Evolutionary conservation across 2,797 vertebrate species (phyloP), one percentile per base, ranked within the genome.

Genomic region (Lophotriccus pileatus): DNA sequence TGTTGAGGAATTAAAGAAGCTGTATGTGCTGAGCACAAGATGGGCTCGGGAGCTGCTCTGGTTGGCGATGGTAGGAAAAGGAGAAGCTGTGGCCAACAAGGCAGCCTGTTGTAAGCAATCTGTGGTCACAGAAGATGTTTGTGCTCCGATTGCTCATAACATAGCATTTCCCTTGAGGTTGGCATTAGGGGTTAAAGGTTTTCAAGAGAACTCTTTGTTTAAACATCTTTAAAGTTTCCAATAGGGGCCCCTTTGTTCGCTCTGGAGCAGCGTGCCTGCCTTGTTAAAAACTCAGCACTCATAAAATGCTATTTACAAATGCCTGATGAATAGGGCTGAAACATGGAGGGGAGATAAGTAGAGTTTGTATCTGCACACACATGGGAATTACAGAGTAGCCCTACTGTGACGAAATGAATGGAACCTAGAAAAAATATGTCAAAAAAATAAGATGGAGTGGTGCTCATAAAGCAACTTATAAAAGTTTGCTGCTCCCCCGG

Each of bases 231-330:
- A 91, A 93, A 87, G 75, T 91, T 93, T 95, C 78, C 87, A 96
- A 93, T 94, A 97, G 96, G 94, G 89, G 73, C 74, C 80, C 69
- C 93, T 97, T 95, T 95, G 94, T 96, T 96, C 43, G 0, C 84
- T 92, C 70, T 22, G 3, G 72, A 93, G 84, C 84, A 67, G 78
- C 6, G 15, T 77, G 87, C 95, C 95, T 90, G 90, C 88, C 94
- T 69, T 62, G 73, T 91, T 96, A 87, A 89, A 95, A 94, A 78
- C 74, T 76, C 64, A 20, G 74, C 1, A 4, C 73, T 93, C 91
- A 95, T 97, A 94, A 98, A 92, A 85, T 94, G 67, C 85, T 95
- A 58, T 95, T 95, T 96, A 72, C 94, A 95, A 98, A 98, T 8
- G 59, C 34, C 50, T 58, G 53, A 39, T 88, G 91, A 80, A 91